Evolutionary conservation across 1,140 invertebrate genomes (phyloP), one percentile per base, ranked within the genome.

Genomic region (Homarus americanus): DNA sequence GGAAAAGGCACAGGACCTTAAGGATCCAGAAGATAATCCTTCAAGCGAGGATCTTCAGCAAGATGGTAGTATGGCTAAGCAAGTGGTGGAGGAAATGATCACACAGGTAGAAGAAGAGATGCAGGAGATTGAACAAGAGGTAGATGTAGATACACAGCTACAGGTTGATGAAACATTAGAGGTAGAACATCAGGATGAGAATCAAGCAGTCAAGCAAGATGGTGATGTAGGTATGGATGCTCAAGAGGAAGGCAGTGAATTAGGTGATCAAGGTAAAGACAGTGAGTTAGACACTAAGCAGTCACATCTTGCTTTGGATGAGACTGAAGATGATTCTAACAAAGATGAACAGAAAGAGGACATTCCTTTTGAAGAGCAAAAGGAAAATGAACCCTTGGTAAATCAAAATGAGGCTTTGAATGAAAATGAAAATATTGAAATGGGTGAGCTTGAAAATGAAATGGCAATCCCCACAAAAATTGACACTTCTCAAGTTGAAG

Each of bases 61-160:
- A 41, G 15, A 88, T 88, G 86, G 38, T 82, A 49, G 28, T 82
- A 32, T 88, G 86, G 86, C 78, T 88, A 63, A 88, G 40, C 53
- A 41, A 20, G 28, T 41, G 41, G 86, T 88, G 86, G 86, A 88
- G 76, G 76, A 88, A 88, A 40, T 41, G 63, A 76, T 10, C 69
- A 10, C 69, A 75, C n/a, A 36, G 36, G n/a, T 86, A 76, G 83
- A 75, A 44, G 49, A 82, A 15, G n/a, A 58, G 32, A 53, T 63
- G 28, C 2, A 82, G n/a, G n/a, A n/a, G n/a, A n/a, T n/a, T n/a
- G n/a, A n/a, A 49, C 44, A 49, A n/a, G 76, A 41, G 28, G 73
- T 20, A 40, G 40, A 44, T 78, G 41, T 24, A 41, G 40, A 75
- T 41, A 1, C 38, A n/a, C n/a, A 72, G 41, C n/a, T 41, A 12